Conservation (phyloP, 2,113 vertebrate species). For the Lanius ludovicianus region DNA sequence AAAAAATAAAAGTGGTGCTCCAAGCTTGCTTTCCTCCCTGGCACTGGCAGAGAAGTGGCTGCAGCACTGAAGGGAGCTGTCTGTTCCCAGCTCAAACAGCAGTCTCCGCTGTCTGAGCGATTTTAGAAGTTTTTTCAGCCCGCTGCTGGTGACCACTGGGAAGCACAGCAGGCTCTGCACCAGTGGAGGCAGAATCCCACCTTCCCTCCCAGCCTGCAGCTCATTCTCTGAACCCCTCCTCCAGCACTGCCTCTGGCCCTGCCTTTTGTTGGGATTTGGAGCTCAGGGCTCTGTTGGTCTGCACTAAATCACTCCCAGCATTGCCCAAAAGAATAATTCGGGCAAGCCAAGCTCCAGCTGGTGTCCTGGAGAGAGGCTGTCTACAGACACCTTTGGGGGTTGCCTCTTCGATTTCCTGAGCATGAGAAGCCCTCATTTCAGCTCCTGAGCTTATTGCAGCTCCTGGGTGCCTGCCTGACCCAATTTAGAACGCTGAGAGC, state of each 20-base stretch:
- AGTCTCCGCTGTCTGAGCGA: not conserved
- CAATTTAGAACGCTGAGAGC: conserved; percentile 16
- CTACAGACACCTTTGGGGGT: conserved; percentile 73
- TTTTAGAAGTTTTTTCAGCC: not conserved
- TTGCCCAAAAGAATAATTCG: conserved; percentile 53
- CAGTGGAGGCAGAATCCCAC: not conserved
- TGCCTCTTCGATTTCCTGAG: conserved; percentile 73
- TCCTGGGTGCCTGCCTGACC: conserved; percentile 65
- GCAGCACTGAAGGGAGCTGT: not conserved
- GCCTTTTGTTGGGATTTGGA: conserved; percentile 15
- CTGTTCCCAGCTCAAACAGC: not conserved
- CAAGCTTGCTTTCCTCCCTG: not conserved
- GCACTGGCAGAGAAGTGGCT: not conserved
- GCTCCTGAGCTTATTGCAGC: conserved; percentile 68
- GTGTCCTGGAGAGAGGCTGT: conserved; percentile 70
- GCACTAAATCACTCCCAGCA: conserved; percentile 62
- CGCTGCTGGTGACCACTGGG: not conserved
- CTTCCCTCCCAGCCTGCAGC: not conserved
- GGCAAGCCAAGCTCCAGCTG: conserved; percentile 25
- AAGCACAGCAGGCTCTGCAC: not conserved
- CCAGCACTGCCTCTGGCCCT: not conserved
- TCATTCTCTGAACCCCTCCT: not conserved
- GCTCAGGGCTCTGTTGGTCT: conserved; percentile 10
- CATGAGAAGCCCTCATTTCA: conserved; percentile 58
- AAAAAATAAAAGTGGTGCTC: not conserved